Percentiles rank a stretch among this genome's conserved stretches.
phyloP scores from a whole-genome alignment of 1,140 invertebrate genomes.

The Caenorhabditis briggsae region DNA sequence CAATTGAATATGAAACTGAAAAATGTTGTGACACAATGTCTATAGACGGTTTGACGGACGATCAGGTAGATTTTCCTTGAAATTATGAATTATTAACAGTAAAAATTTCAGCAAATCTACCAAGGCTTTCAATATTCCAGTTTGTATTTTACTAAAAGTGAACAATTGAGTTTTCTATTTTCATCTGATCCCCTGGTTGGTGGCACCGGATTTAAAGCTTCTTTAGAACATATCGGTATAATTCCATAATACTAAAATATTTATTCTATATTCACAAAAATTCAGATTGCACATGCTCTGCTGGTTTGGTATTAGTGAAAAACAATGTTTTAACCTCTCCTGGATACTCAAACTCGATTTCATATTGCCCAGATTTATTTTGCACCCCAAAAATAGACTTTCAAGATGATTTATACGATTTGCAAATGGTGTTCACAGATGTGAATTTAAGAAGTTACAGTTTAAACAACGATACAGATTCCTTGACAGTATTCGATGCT shows the following conservation, averaged over 20 bases:
- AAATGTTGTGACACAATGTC: slow-evolving; percentile 33
- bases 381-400: neutral
- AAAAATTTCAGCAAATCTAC: slow-evolving; percentile 3
- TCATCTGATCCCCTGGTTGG: neutral
- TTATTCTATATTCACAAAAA: neutral
- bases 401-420: slow-evolving; percentile 28
- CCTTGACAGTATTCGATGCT: neutral
- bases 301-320: neutral
- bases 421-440: slow-evolving; percentile 1
- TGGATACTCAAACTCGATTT: slow-evolving; percentile 27
- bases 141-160: neutral
- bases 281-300: slow-evolving; percentile 10
- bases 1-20: slow-evolving; percentile 8
- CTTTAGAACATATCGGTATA: slow-evolving; percentile 17
- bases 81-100: too few species aligned
- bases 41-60: neutral
- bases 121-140: slow-evolving; percentile 27
- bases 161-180: neutral
- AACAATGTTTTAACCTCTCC: neutral
- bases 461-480: slow-evolving; percentile 15
- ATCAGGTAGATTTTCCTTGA: neutral
- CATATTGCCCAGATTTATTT: neutral
- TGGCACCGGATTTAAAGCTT: neutral
- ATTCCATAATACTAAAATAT: neutral
- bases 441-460: neutral